phyloP scores from a whole-genome alignment of 2,888 invertebrate genomes.

The Dynastes tityus region DNA sequence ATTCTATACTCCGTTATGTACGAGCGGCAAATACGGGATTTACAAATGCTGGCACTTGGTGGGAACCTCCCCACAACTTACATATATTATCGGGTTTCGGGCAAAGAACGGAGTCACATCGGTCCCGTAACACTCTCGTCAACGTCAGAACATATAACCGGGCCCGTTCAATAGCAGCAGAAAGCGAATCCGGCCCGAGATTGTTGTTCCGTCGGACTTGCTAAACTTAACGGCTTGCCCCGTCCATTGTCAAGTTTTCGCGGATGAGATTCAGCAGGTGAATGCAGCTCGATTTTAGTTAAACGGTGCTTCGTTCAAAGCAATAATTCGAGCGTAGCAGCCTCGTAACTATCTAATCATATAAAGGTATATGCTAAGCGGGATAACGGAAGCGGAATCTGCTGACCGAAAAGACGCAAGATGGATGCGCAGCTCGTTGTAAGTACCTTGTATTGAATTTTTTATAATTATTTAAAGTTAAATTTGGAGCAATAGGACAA shows the following conservation, averaged over 20 bases:
- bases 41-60: background rate
- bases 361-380: background rate
- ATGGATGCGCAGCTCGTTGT: constrained; percentile 25
- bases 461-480: no score
- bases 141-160: background rate
- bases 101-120: no score
- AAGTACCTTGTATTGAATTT: background rate
- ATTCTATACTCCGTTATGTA: no score
- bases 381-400: background rate
- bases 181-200: background rate
- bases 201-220: constrained; percentile 1
- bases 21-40: no score
- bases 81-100: no score
- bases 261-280: background rate
- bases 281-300: background rate
- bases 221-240: background rate
- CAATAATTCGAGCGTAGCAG: background rate
- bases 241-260: constrained; percentile 41
- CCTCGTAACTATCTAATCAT: background rate
- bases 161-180: background rate
- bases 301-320: background rate
- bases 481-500: no score
- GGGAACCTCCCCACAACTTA: constrained; percentile 10
- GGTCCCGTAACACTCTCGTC: background rate
- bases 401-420: background rate